These are phyloP conservation scores for Lycopodina hypogea DNA, from an alignment of 37 sponge, comb jelly and placozoan species.

Conservation along the genomic window DNA sequence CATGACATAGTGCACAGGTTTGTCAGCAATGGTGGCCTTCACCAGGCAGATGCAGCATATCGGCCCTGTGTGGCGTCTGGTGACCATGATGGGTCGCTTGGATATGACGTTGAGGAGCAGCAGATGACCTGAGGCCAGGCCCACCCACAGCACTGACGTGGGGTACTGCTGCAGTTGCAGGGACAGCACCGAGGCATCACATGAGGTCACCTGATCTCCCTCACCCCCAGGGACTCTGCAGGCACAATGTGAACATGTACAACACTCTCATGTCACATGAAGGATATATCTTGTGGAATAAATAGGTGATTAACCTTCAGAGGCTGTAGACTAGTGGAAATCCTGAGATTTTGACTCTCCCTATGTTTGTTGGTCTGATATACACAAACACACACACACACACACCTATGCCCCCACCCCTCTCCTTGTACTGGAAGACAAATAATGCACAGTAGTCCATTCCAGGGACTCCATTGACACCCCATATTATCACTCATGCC, in stretches of 20 bases:
- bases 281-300: too few relatives aligned
- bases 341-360: too few relatives aligned
- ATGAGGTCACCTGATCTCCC: not conserved
- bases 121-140: slow-evolving; percentile 66
- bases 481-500: not conserved
- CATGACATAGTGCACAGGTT: slow-evolving; percentile 38
- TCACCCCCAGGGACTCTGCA: slow-evolving; percentile 14
- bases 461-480: not conserved
- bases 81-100: slow-evolving; percentile 40
- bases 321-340: too few relatives aligned
- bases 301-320: too few relatives aligned
- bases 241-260: too few relatives aligned
- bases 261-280: not conserved
- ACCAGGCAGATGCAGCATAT: slow-evolving; percentile 29
- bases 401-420: too few relatives aligned
- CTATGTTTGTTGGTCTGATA: too few relatives aligned
- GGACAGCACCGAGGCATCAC: slow-evolving; percentile 31
- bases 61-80: slow-evolving; percentile 33
- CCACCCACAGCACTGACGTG: slow-evolving; percentile 60
- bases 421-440: not conserved
- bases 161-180: slow-evolving; percentile 55
- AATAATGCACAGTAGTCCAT: not conserved
- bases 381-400: too few relatives aligned
- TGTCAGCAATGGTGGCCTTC: slow-evolving; percentile 32
- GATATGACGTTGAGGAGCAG: slow-evolving; percentile 56